A percentile compares a stretch with the other conserved stretches of the same genome.
These are phyloP conservation scores for Trissolcus japonicus DNA, from an alignment of 2,888 invertebrate species.

Conservation along the genomic window DNA sequence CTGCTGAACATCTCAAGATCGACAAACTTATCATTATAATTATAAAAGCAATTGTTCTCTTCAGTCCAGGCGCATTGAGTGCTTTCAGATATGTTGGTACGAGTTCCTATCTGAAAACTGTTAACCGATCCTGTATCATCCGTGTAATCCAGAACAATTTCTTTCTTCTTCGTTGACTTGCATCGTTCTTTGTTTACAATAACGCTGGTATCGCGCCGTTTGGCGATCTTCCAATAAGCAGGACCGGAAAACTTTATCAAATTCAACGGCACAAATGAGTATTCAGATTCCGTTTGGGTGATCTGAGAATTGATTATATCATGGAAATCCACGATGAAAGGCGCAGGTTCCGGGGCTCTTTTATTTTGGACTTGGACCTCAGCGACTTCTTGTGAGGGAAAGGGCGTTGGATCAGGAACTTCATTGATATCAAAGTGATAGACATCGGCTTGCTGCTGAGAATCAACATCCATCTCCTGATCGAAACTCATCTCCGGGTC, in stretches of 20 bases:
- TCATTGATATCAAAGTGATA: slow-evolving; percentile 70
- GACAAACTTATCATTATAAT: neutral
- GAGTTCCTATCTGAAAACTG: slow-evolving; percentile 4
- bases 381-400: slow-evolving; percentile 36
- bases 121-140: neutral
- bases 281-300: slow-evolving; percentile 60
- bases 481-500: slow-evolving; percentile 15
- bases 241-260: slow-evolving; percentile 86
- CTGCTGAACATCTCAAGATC: slow-evolving; percentile 8
- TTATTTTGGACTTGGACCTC: slow-evolving; percentile 29
- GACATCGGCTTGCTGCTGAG: slow-evolving; percentile 58
- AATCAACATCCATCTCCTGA: slow-evolving; percentile 67
- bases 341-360: slow-evolving; percentile 22
- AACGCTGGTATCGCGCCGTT: neutral
- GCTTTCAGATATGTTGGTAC: slow-evolving; percentile 13
- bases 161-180: slow-evolving; percentile 53
- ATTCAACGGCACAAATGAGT: slow-evolving; percentile 65
- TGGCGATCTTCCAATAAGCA: slow-evolving; percentile 86
- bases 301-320: slow-evolving; percentile 54
- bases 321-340: slow-evolving; percentile 65
- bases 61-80: slow-evolving; percentile 33
- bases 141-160: slow-evolving; percentile 48
- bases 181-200: slow-evolving; percentile 56
- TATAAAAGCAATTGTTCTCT: neutral
- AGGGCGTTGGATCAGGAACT: slow-evolving; percentile 59